phyloP scores from a whole-genome alignment of 2,888 invertebrate species.

The Andrena trimmerana region DNA sequence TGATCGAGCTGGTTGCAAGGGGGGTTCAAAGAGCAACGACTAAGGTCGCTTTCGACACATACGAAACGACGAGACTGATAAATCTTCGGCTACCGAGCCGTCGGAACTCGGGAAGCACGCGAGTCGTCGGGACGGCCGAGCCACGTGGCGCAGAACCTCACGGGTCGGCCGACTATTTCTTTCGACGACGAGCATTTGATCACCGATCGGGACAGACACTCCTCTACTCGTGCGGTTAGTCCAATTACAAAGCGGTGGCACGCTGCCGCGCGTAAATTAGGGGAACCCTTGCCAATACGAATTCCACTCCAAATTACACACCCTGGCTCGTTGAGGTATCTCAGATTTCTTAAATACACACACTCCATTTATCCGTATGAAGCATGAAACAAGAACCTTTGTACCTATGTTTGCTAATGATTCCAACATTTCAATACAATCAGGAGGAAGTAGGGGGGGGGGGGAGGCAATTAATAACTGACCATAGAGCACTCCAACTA shows the following conservation, averaged over 20 bases:
- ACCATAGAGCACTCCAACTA: no score
- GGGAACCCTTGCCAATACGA: conserved; percentile 17
- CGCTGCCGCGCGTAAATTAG: conserved; percentile 46
- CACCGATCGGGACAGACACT: conserved; percentile 52
- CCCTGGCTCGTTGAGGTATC: background rate
- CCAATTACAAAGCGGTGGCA: conserved; percentile 56
- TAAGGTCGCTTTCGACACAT: conserved; percentile 59
- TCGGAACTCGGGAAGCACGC: conserved; percentile 42
- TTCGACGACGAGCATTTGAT: conserved; percentile 52
- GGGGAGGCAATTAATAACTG: no score
- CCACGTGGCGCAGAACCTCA: conserved; percentile 40
- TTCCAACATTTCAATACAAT: no score
- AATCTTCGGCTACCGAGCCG: conserved; percentile 45
- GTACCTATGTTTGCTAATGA: no score
- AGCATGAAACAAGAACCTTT: no score
- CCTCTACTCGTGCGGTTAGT: conserved; percentile 43
- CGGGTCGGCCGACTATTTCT: conserved; percentile 49
- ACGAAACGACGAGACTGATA: conserved; percentile 54
- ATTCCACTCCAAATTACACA: conserved; percentile 16
- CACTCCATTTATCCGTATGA: background rate
- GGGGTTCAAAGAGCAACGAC: conserved; percentile 61
- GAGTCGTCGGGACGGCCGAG: conserved; percentile 36
- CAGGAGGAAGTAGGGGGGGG: no score
- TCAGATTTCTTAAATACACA: background rate
- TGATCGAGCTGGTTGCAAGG: conserved; percentile 38